phyloP scores from a whole-genome alignment of 2,888 invertebrate species.

The Drosophila nr. perissopoda region DNA sequence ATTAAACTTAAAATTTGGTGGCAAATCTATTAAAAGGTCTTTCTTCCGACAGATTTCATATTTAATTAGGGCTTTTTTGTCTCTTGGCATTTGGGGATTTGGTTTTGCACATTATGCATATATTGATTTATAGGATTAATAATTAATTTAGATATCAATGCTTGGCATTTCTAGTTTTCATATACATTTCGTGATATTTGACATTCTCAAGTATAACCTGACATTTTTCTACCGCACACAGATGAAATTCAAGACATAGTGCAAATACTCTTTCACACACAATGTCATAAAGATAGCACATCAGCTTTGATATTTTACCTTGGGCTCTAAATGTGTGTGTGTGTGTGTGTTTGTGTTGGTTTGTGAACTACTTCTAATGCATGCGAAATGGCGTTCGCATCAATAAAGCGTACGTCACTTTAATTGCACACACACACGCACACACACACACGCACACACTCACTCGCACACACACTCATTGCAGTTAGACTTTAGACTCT shows the following conservation, averaged over 20 bases:
- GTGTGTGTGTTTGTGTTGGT: neutral
- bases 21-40: neutral
- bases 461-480: slow-evolving; percentile 30
- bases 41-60: neutral
- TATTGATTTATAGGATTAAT: neutral
- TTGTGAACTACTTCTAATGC: slow-evolving; percentile 63
- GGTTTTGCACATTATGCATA: neutral
- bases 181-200: neutral
- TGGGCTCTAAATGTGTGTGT: slow-evolving; percentile 42
- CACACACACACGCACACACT: slow-evolving; percentile 5
- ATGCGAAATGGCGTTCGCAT: slow-evolving; percentile 76
- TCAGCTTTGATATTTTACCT: slow-evolving; percentile 78
- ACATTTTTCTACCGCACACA: neutral
- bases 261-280: slow-evolving; percentile 26
- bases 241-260: slow-evolving; percentile 11
- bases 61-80: neutral
- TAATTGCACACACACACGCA: slow-evolving; percentile 62
- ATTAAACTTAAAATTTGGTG: neutral
- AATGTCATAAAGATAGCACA: slow-evolving; percentile 66
- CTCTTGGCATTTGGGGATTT: neutral
- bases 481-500: slow-evolving; percentile 56
- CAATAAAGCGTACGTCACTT: slow-evolving; percentile 79
- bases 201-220: neutral
- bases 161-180: neutral
- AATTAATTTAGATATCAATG: neutral